Conservation (phyloP, 2,888 invertebrate species). For the Clostera curtula region DNA sequence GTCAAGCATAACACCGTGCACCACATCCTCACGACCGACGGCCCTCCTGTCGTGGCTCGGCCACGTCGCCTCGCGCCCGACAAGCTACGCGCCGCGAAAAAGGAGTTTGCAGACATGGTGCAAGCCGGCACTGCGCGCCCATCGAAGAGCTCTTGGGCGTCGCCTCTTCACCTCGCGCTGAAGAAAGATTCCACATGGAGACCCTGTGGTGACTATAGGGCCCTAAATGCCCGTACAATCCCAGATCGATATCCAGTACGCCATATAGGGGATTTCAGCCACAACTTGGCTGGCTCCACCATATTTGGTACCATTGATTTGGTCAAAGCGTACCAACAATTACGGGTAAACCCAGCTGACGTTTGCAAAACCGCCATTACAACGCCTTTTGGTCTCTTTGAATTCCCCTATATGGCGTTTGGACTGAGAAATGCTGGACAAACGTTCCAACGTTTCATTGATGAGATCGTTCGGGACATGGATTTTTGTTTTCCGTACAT, state of each 20-base stretch:
- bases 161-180: constrained; percentile 26
- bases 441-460: constrained; percentile 19
- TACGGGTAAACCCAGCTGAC: constrained; percentile 1
- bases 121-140: constrained; percentile 15
- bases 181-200: constrained; percentile 24
- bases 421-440: constrained; percentile 42
- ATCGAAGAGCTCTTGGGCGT: constrained; percentile 26
- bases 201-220: constrained; percentile 22
- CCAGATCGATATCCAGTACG: constrained; percentile 28
- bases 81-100: constrained; percentile 12
- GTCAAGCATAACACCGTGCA: constrained; percentile 11
- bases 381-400: constrained; percentile 1
- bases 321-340: constrained; percentile 18
- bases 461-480: background rate
- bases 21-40: constrained; percentile 13
- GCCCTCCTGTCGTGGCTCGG: constrained; percentile 10
- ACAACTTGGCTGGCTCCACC: constrained; percentile 18
- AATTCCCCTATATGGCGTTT: constrained; percentile 27
- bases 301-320: constrained; percentile 32
- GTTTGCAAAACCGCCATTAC: background rate
- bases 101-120: constrained; percentile 20
- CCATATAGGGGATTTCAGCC: constrained; percentile 30
- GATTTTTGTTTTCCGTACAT: background rate
- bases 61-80: constrained; percentile 23
- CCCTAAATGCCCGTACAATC: constrained; percentile 24